Conservation (phyloP, 2,797 vertebrate species). For the Falco columbarius region DNA sequence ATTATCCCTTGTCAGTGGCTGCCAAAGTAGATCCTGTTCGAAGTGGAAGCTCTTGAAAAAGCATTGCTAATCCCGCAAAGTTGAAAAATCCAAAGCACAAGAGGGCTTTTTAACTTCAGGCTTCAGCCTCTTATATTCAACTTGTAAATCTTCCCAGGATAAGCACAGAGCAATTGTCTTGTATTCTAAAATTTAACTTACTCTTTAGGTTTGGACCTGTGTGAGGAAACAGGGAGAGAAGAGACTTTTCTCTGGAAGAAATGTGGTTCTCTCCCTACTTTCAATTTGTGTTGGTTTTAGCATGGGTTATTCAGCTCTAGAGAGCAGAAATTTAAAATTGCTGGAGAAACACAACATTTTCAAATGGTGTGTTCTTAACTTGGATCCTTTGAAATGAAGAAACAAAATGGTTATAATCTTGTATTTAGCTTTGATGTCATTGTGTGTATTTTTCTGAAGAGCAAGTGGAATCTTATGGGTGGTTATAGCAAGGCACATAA, state of each 20-base stretch:
- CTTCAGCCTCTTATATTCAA: neutral
- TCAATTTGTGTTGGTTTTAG: neutral
- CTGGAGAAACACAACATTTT: neutral
- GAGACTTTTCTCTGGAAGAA: neutral
- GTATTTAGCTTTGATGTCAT: neutral
- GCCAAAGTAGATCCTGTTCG: neutral
- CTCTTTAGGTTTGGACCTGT: neutral
- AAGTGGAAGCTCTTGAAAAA: constrained; percentile 1
- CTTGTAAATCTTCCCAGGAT: neutral
- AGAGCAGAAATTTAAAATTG: neutral
- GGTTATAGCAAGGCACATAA: neutral
- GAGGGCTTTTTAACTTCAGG: neutral
- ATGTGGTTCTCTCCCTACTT: neutral
- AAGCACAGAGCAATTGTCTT: neutral
- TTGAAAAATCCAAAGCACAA: neutral
- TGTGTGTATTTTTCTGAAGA: neutral
- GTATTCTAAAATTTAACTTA: neutral
- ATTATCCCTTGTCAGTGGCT: neutral
- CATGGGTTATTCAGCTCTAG: neutral
- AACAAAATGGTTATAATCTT: neutral
- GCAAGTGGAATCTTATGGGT: neutral
- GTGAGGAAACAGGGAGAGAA: neutral
- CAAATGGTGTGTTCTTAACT: neutral
- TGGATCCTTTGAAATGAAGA: neutral
- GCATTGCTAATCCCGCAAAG: neutral